Percentiles rank a stretch among this genome's conserved stretches.
Conservation (phyloP, 2,888 invertebrate species). For the Philereme vetulata region DNA sequence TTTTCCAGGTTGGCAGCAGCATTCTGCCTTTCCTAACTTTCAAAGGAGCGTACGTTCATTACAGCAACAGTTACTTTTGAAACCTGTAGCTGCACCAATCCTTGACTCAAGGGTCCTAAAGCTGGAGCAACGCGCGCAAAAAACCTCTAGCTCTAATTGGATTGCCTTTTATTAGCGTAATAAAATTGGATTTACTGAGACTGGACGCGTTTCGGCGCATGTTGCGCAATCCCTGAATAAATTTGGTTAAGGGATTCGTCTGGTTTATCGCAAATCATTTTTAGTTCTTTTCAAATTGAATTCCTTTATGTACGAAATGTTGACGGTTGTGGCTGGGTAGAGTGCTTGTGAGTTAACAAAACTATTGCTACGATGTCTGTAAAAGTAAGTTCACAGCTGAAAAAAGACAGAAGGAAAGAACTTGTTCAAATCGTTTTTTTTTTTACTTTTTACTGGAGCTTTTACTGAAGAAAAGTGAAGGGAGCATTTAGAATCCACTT, state of each 20-base stretch:
- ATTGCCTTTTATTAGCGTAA: constrained; percentile 80
- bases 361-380: not conserved
- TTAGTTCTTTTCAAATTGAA: constrained; percentile 30
- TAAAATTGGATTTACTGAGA: constrained; percentile 77
- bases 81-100: constrained; percentile 55
- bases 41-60: constrained; percentile 40
- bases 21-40: constrained; percentile 14
- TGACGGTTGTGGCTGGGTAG: constrained; percentile 1
- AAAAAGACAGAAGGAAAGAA: too few species aligned
- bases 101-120: constrained; percentile 62
- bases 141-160: constrained; percentile 77
- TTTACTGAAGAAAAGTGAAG: too few species aligned
- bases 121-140: constrained; percentile 57
- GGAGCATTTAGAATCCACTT: too few species aligned
- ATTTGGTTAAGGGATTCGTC: constrained; percentile 49
- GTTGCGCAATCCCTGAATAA: constrained; percentile 61
- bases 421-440: too few species aligned
- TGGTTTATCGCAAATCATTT: constrained; percentile 30
- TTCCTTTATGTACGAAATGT: constrained; percentile 6
- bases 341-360: too few species aligned
- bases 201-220: constrained; percentile 59
- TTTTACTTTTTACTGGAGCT: too few species aligned
- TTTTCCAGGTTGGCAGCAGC: not conserved
- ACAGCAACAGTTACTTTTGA: constrained; percentile 58
- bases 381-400: too few species aligned